Conservation (phyloP, 2,113 vertebrate species). For the Onychostoma macrolepis region DNA sequence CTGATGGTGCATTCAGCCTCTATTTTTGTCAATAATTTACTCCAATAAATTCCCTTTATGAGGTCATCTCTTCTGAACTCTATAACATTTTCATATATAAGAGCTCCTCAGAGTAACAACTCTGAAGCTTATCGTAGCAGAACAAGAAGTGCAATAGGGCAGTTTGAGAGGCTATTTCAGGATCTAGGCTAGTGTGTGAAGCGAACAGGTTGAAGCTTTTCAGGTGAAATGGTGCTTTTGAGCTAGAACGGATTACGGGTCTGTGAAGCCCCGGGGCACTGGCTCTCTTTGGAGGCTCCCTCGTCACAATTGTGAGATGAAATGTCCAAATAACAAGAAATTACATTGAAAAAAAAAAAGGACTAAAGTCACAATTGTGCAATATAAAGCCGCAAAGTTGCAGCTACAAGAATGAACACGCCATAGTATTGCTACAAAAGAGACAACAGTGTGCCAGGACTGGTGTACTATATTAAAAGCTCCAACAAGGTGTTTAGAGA, state of each 20-base stretch:
- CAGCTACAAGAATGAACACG: no score
- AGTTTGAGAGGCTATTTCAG: conserved; percentile 8
- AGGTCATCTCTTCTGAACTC: not conserved
- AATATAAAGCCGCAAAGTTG: no score
- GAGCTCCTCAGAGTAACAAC: not conserved
- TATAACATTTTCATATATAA: conserved; percentile 12
- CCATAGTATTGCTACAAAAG: no score
- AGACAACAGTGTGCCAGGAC: no score
- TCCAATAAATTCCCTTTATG: not conserved
- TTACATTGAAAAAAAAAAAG: not conserved
- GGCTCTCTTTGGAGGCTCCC: not conserved
- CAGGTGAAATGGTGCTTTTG: not conserved
- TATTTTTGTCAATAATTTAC: not conserved
- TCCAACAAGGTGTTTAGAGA: no score
- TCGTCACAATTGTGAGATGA: not conserved
- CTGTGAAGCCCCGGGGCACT: not conserved
- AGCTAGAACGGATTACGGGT: not conserved
- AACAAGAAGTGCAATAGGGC: not conserved
- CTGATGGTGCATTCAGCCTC: not conserved
- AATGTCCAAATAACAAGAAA: not conserved
- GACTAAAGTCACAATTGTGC: not conserved
- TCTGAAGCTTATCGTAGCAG: not conserved
- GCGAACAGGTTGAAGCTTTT: not conserved
- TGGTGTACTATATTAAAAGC: no score
- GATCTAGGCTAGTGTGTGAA: conserved; percentile 15